Percentiles rank a stretch among this genome's conserved stretches.
Conservation (phyloP, 2,888 invertebrate genomes). For the Trichopria drosophilae region DNA sequence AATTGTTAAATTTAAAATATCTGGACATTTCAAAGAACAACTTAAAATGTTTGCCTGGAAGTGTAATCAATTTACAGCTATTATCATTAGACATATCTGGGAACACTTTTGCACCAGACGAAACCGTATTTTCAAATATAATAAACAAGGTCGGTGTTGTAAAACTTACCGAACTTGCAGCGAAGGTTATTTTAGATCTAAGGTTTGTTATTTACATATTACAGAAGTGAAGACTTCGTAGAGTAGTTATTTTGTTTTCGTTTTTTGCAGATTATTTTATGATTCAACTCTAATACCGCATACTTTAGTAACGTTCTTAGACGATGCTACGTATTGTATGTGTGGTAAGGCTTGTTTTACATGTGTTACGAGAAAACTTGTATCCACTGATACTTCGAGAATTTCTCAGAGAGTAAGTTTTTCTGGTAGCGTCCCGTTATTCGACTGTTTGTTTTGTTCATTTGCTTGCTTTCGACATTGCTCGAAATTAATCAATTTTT, state of each 20-base stretch:
- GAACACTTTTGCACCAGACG: slow-evolving; percentile 55
- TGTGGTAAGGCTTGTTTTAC: slow-evolving; percentile 63
- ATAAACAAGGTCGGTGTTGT: slow-evolving; percentile 55
- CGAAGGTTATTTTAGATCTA: slow-evolving; percentile 61
- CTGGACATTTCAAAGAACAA: slow-evolving; percentile 64
- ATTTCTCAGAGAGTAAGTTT: no score
- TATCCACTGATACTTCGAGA: no score
- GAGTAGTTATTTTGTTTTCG: slow-evolving; percentile 5
- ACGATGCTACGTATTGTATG: slow-evolving; percentile 65
- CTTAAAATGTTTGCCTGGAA: slow-evolving; percentile 64
- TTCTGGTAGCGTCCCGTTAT: no score
- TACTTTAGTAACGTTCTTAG: slow-evolving; percentile 65
- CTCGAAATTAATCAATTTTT: no score
- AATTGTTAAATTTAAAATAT: slow-evolving; percentile 60
- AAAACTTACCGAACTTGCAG: slow-evolving; percentile 63
- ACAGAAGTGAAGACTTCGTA: slow-evolving; percentile 6
- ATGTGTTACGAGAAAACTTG: no score
- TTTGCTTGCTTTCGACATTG: no score
- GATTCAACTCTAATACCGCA: slow-evolving; percentile 63
- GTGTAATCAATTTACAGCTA: slow-evolving; percentile 62
- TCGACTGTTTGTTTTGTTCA: no score
- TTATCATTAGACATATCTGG: slow-evolving; percentile 64
- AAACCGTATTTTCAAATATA: slow-evolving; percentile 21
- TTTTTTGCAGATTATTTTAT: slow-evolving; percentile 59
- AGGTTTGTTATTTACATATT: no score